These are phyloP conservation scores for Hirtodrosophila duncani DNA, from an alignment of 2,888 invertebrate genomes.

Conservation along the genomic window DNA sequence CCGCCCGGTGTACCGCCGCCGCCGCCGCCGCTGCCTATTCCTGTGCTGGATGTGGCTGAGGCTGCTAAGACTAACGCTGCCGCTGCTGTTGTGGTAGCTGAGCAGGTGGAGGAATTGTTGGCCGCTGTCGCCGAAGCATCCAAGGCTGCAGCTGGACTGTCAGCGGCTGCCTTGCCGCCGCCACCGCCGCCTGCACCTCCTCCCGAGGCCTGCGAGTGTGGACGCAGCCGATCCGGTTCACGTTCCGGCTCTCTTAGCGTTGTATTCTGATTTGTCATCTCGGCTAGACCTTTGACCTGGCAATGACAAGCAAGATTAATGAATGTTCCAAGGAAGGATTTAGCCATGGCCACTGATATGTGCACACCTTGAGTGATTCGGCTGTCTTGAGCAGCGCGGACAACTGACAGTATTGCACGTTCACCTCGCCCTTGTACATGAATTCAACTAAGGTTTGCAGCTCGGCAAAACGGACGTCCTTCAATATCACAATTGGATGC, in stretches of 20 bases:
- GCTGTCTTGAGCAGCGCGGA: conserved; percentile 94
- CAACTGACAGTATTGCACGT: conserved; percentile 95
- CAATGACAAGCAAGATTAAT: no score
- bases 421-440: conserved; percentile 97
- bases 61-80: conserved; percentile 55
- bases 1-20: conserved; percentile 53
- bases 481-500: conserved; percentile 95
- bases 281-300: conserved; percentile 91
- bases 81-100: conserved; percentile 68
- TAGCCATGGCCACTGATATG: neutral
- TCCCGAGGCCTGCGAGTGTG: conserved; percentile 76
- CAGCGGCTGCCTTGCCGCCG: conserved; percentile 51
- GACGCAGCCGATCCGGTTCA: conserved; percentile 79
- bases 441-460: conserved; percentile 94
- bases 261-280: conserved; percentile 90
- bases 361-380: conserved; percentile 89
- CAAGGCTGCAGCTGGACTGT: conserved; percentile 71
- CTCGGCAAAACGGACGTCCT: conserved; percentile 95
- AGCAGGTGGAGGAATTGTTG: conserved; percentile 53
- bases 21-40: conserved; percentile 35
- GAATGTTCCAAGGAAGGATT: neutral
- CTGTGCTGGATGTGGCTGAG: conserved; percentile 32
- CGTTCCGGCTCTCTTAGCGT: conserved; percentile 80
- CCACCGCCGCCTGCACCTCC: conserved; percentile 44
- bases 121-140: conserved; percentile 74